phyloP scores from a whole-genome alignment of 2,888 invertebrate species.

The Drosophila neonasuta region DNA sequence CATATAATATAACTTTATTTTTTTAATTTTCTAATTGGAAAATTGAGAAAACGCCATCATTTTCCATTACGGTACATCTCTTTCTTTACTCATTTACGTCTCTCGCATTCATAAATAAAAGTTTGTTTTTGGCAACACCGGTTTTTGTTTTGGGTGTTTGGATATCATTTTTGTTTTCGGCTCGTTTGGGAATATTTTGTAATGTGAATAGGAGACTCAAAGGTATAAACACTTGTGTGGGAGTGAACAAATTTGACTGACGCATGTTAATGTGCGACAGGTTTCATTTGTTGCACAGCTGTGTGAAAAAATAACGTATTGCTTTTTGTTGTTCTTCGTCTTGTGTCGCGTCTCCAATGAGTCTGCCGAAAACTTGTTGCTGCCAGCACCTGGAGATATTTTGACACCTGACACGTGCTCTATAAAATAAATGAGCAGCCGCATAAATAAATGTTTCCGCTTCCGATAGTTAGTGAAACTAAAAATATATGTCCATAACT shows the following conservation, averaged over 20 bases:
- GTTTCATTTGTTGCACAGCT: slow-evolving; percentile 65
- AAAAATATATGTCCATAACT: slow-evolving; percentile 44
- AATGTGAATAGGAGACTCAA: slow-evolving; percentile 14
- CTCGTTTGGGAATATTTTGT: slow-evolving; percentile 43
- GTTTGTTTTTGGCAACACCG: slow-evolving; percentile 56
- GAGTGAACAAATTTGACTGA: slow-evolving; percentile 35
- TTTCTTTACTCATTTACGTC: too few species aligned
- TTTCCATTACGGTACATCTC: slow-evolving; percentile 9
- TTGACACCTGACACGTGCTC: slow-evolving; percentile 61
- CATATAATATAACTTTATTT: background rate
- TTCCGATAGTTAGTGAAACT: slow-evolving; percentile 48
- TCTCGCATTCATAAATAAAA: slow-evolving; percentile 4
- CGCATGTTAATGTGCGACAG: slow-evolving; percentile 60
- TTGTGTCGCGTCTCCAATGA: slow-evolving; percentile 31
- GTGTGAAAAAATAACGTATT: slow-evolving; percentile 40
- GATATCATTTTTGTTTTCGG: slow-evolving; percentile 25
- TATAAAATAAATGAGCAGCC: slow-evolving; percentile 21
- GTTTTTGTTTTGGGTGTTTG: slow-evolving; percentile 41
- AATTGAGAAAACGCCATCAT: too few species aligned
- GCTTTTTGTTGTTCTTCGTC: slow-evolving; percentile 9
- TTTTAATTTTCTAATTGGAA: background rate
- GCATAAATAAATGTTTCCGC: slow-evolving; percentile 65
- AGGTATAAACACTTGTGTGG: slow-evolving; percentile 25
- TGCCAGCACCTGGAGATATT: slow-evolving; percentile 18
- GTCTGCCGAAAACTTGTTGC: slow-evolving; percentile 61